Evolutionary conservation across 2,888 invertebrate species (phyloP), one percentile per base, ranked within the genome.

Genomic region (Pandemis heparana): DNA sequence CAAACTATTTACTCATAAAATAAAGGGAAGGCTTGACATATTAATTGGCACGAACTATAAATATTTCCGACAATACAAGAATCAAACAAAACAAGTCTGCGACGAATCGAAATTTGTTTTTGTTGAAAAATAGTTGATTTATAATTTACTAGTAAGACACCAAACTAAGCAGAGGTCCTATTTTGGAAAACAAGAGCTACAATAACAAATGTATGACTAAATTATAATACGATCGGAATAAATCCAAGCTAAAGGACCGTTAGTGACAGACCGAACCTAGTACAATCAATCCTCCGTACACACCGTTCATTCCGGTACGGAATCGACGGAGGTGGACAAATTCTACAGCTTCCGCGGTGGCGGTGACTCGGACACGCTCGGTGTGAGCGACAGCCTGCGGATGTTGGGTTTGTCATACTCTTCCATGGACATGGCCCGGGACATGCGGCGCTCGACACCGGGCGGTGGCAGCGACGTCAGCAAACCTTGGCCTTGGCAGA

Each of bases 401-500:
- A 97, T 96, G 89, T 97, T 97, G 53, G 97, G 97, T 83, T 96
- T 96, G 92, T 97, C 97, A 88, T 97, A 97, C 85, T 97, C 97
- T 84, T 97, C 97, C 97, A 97, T 97, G 75, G 96, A 96, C 95
- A 97, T 96, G 74, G 95, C 96, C 41, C 96, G 95, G 3, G 95
- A 95, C 89, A 96, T 94, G 82, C 96, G 96, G 68, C 97, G 95
- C 85, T 97, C 97, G 66, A 98, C 96, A 16, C 97, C 97, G 0
- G 97, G 97, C 89, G 97, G 96, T 0, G 97, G 96, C 59, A 97
- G 96, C 0, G 97, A 97, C 60, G 97, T 97, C 83, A 97, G 95
- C 77, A 96, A 92, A 1, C 98, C 98, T 87, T 97, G 97, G 0
- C 98, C 98, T 89, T 98, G 98, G 92, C 97, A 97, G 95, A 98